phyloP scores from a whole-genome alignment of 2,888 invertebrate genomes.

The Drosophila paramelanica region DNA sequence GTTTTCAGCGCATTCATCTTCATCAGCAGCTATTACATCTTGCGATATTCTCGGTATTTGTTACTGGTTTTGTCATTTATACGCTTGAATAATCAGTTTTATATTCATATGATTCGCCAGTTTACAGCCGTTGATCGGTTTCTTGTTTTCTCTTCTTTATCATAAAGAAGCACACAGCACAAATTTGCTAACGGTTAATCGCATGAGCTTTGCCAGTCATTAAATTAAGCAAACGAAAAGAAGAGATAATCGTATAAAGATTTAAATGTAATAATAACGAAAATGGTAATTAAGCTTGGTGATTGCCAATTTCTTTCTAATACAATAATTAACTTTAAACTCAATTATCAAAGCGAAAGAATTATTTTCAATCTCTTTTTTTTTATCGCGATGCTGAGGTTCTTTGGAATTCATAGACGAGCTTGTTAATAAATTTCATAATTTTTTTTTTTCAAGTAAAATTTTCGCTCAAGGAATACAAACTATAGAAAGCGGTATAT shows the following conservation, averaged over 20 bases:
- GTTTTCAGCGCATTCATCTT: conserved; percentile 67
- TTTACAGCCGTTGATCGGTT: conserved; percentile 33
- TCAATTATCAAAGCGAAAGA: background rate
- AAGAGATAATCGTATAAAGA: conserved; percentile 4
- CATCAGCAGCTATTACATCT: conserved; percentile 58
- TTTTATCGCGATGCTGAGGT: too few species aligned
- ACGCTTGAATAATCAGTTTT: conserved; percentile 58
- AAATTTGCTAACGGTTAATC: conserved; percentile 26
- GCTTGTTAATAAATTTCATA: too few species aligned
- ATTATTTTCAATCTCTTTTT: too few species aligned
- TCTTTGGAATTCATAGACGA: too few species aligned
- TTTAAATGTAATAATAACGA: background rate
- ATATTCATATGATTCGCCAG: conserved; percentile 23
- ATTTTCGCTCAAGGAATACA: background rate
- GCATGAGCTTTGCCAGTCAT: conserved; percentile 17
- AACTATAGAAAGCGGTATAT: too few species aligned
- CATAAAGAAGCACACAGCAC: conserved; percentile 19
- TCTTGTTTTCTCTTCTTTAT: conserved; percentile 33
- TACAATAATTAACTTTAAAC: too few species aligned
- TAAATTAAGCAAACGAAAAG: background rate
- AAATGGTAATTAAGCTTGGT: background rate
- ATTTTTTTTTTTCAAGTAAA: background rate
- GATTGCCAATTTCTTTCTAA: background rate
- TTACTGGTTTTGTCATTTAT: conserved; percentile 61
- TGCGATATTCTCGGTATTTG: conserved; percentile 63